Percentiles rank a stretch among this genome's conserved stretches.
These are phyloP conservation scores for Spheniscus mendiculus DNA, from an alignment of 2,113 vertebrate genomes.

Conservation along the genomic window DNA sequence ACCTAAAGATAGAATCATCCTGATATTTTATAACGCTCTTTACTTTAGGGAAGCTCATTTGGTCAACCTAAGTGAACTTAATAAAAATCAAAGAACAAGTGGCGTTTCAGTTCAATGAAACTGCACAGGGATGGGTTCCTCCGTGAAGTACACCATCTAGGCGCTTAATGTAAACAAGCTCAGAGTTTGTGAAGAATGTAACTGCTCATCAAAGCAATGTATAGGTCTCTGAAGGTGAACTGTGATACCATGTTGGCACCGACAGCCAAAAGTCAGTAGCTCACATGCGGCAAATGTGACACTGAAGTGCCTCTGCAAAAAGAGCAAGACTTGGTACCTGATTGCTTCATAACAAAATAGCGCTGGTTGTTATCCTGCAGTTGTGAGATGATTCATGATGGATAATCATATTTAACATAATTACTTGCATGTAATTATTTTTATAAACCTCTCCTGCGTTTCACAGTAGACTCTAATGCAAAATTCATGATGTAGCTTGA, in stretches of 20 bases:
- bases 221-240: background rate
- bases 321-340: slow-evolving; percentile 41
- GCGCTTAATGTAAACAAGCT: background rate
- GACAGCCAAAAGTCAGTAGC: background rate
- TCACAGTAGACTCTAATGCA: background rate
- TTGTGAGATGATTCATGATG: slow-evolving; percentile 47
- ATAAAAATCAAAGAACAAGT: slow-evolving; percentile 72
- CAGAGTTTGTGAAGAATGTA: background rate
- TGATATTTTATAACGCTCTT: slow-evolving; percentile 65
- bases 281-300: background rate
- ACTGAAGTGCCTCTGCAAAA: slow-evolving; percentile 64
- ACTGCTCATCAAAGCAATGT: background rate
- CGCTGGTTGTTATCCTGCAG: background rate
- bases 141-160: background rate
- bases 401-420: slow-evolving; percentile 37
- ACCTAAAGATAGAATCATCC: slow-evolving; percentile 61
- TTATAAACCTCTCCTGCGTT: slow-evolving; percentile 24
- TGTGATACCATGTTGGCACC: background rate
- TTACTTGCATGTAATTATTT: slow-evolving; percentile 24
- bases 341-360: slow-evolving; percentile 13
- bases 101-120: slow-evolving; percentile 44
- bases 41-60: slow-evolving; percentile 69
- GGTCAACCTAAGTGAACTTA: slow-evolving; percentile 70
- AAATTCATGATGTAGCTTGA: background rate
- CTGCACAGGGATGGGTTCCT: slow-evolving; percentile 1